Evolutionary conservation across 1,140 invertebrate genomes (phyloP), one percentile per base, ranked within the genome.

Genomic region (Neomicropteryx cornuta): DNA sequence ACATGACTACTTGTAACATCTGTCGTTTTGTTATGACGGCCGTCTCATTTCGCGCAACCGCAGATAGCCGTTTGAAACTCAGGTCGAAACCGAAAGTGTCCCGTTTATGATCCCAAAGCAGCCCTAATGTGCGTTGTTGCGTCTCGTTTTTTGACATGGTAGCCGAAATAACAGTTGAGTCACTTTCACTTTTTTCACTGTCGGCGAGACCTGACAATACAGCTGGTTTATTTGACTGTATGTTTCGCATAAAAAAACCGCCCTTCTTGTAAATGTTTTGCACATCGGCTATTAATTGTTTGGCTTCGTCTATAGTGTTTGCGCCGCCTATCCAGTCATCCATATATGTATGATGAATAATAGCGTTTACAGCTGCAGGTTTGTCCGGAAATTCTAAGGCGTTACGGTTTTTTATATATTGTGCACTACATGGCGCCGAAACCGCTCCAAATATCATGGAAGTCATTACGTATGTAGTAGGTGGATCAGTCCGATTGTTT

Each of bases 271-370:
- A 43, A 8, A 57, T 45, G 22, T 20, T 28, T 1, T 44, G 27
- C 8, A 49, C 43, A 32, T 54, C 36, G 2, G 37, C 18, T 6
- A 48, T 39, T 17, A 49, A 2, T 17, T 33, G 17, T n/a, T n/a
- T n/a, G n/a, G n/a, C n/a, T 23, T 50, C 48, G 6, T 42, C 24
- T 3, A 30, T 36, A 3, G 29, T 39, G 18, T 50, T 39, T 1
- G 38, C 33, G 16, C 48, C 46, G 28, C 45, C 48, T 0, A 56
- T 29, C 27, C 47, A 55, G 35, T 58, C 52, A 31, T 56, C 53
- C 39, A 55, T 53, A 31, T 56, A 58, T 34, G 48, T 47, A 22
- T 51, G 41, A 13, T 47, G 3, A 5, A 46, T 17, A 4, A 58
- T 46, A 2, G 47, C 45, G 1, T 44, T 20, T 4, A 41, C 44